Conservation (phyloP, 1,140 invertebrate genomes). For the Lepeophtheirus salmonis region DNA sequence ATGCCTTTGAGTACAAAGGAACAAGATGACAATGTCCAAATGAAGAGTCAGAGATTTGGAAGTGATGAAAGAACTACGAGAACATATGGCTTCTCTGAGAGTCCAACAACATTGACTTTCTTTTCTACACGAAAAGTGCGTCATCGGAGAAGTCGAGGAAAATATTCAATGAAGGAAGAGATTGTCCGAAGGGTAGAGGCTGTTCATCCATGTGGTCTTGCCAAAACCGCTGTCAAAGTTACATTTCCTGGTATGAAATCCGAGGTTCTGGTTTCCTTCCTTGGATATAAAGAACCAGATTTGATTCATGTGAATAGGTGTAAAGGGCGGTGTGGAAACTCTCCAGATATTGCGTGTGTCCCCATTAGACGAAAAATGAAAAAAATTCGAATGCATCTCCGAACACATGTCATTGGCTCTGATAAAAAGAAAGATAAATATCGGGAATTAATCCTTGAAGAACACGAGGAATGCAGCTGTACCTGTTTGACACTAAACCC, state of each 20-base stretch:
- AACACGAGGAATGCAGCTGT: slow-evolving; percentile 10
- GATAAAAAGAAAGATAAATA: background rate
- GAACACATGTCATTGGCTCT: slow-evolving; percentile 4
- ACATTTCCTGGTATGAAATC: slow-evolving; percentile 16
- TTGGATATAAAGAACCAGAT: slow-evolving; percentile 14
- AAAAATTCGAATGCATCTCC: slow-evolving; percentile 15
- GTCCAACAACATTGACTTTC: too few species aligned
- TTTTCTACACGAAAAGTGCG: too few species aligned
- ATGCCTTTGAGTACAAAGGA: too few species aligned
- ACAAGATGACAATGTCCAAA: too few species aligned
- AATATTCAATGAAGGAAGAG: slow-evolving; percentile 7
- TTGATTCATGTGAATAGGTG: slow-evolving; percentile 12
- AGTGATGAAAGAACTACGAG: too few species aligned
- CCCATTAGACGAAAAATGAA: slow-evolving; percentile 4
- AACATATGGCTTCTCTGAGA: too few species aligned
- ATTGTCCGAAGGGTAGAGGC: background rate
- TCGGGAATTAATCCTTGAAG: slow-evolving; percentile 3
- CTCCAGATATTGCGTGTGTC: slow-evolving; percentile 8
- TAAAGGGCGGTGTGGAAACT: slow-evolving; percentile 9
- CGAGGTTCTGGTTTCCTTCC: slow-evolving; percentile 13
- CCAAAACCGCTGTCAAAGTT: slow-evolving; percentile 13
- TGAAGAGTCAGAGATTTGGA: too few species aligned
- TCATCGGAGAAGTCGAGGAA: too few species aligned
- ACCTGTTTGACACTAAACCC: background rate
- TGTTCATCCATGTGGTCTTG: slow-evolving; percentile 7